A percentile compares a stretch with the other conserved stretches of the same genome.
phyloP scores from a whole-genome alignment of 2,888 invertebrate genomes.

The Drosophila demipolita region DNA sequence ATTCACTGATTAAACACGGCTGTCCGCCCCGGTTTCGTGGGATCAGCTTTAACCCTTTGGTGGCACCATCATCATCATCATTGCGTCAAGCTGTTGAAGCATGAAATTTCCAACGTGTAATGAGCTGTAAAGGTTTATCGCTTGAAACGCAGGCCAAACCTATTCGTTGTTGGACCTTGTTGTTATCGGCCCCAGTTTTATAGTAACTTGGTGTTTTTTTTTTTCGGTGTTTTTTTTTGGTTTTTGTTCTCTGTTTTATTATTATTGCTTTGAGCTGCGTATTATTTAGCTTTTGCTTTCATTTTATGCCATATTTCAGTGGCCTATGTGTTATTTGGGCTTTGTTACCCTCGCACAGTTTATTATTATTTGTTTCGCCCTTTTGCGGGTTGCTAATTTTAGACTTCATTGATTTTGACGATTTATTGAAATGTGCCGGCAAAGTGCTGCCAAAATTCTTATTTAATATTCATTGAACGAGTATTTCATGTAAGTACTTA shows the following conservation, averaged over 20 bases:
- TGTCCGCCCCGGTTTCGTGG: conserved; percentile 10
- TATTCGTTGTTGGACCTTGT: conserved; percentile 30
- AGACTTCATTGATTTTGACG: conserved; percentile 73
- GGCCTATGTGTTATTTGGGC: conserved; percentile 57
- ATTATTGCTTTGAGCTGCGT: conserved; percentile 69
- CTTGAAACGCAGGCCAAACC: conserved; percentile 56
- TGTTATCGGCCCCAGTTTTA: conserved; percentile 39
- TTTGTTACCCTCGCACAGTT: conserved; percentile 68
- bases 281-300: conserved; percentile 68
- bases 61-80: conserved; percentile 42
- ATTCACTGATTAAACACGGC: conserved; percentile 76
- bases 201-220: conserved; percentile 14
- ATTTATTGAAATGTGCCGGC: conserved; percentile 60
- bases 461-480: neutral
- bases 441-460: conserved; percentile 29
- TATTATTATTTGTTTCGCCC: conserved; percentile 71
- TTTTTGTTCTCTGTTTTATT: conserved; percentile 56
- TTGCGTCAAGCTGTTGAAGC: conserved; percentile 73
- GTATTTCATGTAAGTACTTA: neutral
- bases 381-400: conserved; percentile 65
- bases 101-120: conserved; percentile 76
- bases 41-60: conserved; percentile 69
- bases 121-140: conserved; percentile 80
- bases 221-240: neutral
- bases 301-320: conserved; percentile 64